Evolutionary conservation across 2,888 invertebrate genomes (phyloP), one percentile per base, ranked within the genome.

Genomic region (Cephus runcator): DNA sequence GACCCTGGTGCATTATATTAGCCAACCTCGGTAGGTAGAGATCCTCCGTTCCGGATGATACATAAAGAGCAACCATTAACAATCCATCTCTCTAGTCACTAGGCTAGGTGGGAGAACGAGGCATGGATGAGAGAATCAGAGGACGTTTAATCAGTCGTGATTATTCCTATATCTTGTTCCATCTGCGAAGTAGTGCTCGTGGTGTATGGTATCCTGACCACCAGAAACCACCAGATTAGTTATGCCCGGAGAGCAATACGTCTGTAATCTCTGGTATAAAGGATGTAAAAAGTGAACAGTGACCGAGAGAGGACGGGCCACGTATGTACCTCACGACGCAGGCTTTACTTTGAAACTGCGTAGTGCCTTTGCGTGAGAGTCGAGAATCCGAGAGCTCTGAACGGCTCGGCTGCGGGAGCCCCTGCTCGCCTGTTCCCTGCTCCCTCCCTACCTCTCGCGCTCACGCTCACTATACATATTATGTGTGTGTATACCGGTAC

Each of bases 381-480:
- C 74, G 74, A 74, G 35, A 33, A 74, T 74, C 74, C 34, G 74
- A 33, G 30, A 30, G 74, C 34, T 40, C 34, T 15, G 36, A 23
- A 76, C 73, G 23, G 78, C 34, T 80, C 83, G 84, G 81, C 83
- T 78, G 83, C 82, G 81, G 85, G 85, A 87, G 85, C 82, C 83
- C 83, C 83, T 80, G 75, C 76, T 56, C 75, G 73, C 76, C 77
- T 77, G 75, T 79, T 76, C 81, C 68, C 31, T 34, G 12, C 56
- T 30, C 34, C n/a, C 75, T 15, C 75, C 31, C 68, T 12, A 30
- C 31, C 75, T 78, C 69, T 76, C 69, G 35, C 76, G 80, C 81
- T 79, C 77, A 69, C 77, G 69, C 71, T 71, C 3, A 6, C 71
- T 34, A 71, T 34, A 71, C 9, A 71, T 33, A 71, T 30, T 6